A percentile compares a stretch with the other conserved stretches of the same genome.
Conservation (phyloP, 1,140 invertebrate species). For the Mycetomoellerius zeteki region DNA sequence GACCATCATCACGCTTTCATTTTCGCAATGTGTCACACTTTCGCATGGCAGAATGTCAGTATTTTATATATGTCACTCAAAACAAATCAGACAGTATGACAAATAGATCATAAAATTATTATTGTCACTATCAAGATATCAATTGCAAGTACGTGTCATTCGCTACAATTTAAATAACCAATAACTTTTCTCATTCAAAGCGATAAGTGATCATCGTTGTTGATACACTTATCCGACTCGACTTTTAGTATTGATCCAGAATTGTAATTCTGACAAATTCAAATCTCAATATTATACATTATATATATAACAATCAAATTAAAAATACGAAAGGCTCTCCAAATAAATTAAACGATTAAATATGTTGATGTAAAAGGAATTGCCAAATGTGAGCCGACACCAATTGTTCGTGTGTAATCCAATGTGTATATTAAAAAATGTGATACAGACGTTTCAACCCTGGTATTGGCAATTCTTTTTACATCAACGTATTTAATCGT, state of each 20-base stretch:
- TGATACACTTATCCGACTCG: not conserved
- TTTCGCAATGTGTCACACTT: conserved; percentile 5
- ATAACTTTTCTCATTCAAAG: not conserved
- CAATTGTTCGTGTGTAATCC: no score
- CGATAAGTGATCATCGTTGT: conserved; percentile 30
- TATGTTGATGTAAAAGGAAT: no score
- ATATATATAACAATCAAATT: no score
- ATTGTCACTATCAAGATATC: not conserved
- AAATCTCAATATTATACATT: not conserved
- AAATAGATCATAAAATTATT: conserved; percentile 21
- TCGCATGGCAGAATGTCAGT: conserved; percentile 59
- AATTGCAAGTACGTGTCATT: not conserved
- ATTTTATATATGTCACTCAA: conserved; percentile 66
- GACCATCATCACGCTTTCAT: not conserved
- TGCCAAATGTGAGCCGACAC: no score
- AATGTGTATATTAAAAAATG: no score
- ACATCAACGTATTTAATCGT: no score
- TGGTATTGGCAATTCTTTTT: no score
- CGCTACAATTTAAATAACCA: not conserved
- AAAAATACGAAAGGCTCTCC: no score
- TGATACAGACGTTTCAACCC: no score
- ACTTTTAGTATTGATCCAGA: not conserved
- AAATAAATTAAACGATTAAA: no score
- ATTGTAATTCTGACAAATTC: not conserved
- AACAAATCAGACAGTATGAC: not conserved